Conservation (phyloP, 2,888 invertebrate species). For the Stenotaenia linearis region DNA sequence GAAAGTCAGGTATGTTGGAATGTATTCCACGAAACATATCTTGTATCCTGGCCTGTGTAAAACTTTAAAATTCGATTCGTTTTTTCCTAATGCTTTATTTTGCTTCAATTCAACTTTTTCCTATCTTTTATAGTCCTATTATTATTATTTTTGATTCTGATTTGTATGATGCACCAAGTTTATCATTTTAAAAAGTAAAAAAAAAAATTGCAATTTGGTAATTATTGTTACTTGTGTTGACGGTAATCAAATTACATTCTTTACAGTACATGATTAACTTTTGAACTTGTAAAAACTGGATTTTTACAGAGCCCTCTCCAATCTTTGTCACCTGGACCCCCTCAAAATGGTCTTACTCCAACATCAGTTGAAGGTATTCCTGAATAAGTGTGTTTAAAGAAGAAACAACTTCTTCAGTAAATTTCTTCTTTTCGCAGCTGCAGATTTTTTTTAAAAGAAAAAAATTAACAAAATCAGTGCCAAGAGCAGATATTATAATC, state of each 20-base stretch:
- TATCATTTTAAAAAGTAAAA: too few species aligned
- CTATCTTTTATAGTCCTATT: not conserved
- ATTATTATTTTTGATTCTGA: not conserved
- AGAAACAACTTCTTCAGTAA: not conserved
- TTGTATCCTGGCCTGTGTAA: not conserved
- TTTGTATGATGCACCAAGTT: not conserved
- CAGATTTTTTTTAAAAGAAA: not conserved
- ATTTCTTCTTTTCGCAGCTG: not conserved
- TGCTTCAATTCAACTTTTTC: not conserved
- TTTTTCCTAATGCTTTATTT: too few species aligned
- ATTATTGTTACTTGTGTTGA: too few species aligned
- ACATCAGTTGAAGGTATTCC: not conserved
- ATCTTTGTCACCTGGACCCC: not conserved
- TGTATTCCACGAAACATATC: not conserved
- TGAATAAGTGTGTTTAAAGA: not conserved
- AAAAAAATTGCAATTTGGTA: too few species aligned
- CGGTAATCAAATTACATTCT: too few species aligned
- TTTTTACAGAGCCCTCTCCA: not conserved
- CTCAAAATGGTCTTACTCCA: not conserved
- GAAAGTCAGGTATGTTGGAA: conserved; percentile 30
- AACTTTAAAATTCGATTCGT: not conserved
- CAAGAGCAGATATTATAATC: not conserved
- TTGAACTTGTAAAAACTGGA: not conserved
- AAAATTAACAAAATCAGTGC: not conserved
- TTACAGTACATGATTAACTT: not conserved